Evolutionary conservation across 2,113 vertebrate genomes (phyloP).

Genomic region (Murina feae): DNA sequence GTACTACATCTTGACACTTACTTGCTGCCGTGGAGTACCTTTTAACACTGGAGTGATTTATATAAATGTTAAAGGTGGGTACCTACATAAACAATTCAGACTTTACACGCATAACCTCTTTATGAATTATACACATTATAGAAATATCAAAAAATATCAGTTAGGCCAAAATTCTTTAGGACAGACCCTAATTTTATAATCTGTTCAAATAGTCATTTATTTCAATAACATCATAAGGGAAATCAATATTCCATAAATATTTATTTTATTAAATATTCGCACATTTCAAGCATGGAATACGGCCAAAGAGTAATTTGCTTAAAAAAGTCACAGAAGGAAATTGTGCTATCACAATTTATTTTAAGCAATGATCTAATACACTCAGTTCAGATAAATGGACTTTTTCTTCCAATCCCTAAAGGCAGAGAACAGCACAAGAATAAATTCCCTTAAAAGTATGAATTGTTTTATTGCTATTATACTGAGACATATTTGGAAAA

Average conservation of each 20-base stretch:
- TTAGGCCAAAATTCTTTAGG: background rate
- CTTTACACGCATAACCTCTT: background rate
- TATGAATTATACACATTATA: slow-evolving; percentile 26
- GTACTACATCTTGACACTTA: slow-evolving; percentile 69
- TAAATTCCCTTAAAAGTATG: slow-evolving; percentile 59
- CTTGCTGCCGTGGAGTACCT: slow-evolving; percentile 73
- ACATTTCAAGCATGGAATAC: slow-evolving; percentile 7
- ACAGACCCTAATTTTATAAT: background rate
- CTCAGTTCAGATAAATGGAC: slow-evolving; percentile 50
- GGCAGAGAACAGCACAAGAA: slow-evolving; percentile 72
- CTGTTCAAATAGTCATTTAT: background rate
- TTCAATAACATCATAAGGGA: slow-evolving; percentile 2
- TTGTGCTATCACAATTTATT: slow-evolving; percentile 63
- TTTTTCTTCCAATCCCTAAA: slow-evolving; percentile 66
- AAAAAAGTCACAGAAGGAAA: slow-evolving; percentile 64
- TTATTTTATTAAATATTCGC: slow-evolving; percentile 65
- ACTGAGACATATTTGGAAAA: slow-evolving; percentile 44
- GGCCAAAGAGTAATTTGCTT: slow-evolving; percentile 47
- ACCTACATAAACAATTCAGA: slow-evolving; percentile 24
- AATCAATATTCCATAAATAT: slow-evolving; percentile 49
- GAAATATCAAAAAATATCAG: background rate
- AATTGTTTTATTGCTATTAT: slow-evolving; percentile 27
- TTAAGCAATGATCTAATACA: slow-evolving; percentile 65
- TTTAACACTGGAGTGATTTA: slow-evolving; percentile 45
- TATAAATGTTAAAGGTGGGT: slow-evolving; percentile 13